A percentile compares a stretch with the other conserved stretches of the same genome.
Conservation (phyloP, 2,888 invertebrate species). For the Pterostichus madidus region DNA sequence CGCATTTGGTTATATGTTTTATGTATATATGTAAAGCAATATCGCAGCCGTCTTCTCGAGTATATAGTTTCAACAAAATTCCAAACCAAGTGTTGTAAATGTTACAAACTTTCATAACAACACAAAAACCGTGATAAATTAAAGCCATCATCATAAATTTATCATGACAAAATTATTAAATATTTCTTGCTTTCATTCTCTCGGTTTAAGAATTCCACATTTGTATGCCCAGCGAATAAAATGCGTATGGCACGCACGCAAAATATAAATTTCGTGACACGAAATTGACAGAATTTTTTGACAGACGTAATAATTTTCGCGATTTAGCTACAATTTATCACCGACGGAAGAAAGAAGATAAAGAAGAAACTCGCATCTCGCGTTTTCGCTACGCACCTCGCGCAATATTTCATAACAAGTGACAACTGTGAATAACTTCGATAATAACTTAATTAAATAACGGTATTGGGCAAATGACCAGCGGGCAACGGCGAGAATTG, state of each 20-base stretch:
- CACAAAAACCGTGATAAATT: slow-evolving; percentile 45
- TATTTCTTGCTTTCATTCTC: slow-evolving; percentile 37
- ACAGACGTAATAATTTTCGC: slow-evolving; percentile 51
- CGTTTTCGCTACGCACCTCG: neutral
- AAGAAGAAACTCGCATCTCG: neutral
- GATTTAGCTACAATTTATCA: slow-evolving; percentile 52
- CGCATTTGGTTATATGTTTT: slow-evolving; percentile 33
- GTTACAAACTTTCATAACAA: slow-evolving; percentile 46
- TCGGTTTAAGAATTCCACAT: slow-evolving; percentile 34
- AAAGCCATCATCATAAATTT: slow-evolving; percentile 45
- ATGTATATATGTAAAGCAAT: slow-evolving; percentile 41
- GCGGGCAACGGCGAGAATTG: slow-evolving; percentile 47
- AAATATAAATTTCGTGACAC: slow-evolving; percentile 49
- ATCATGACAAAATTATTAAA: slow-evolving; percentile 44
- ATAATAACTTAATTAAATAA: slow-evolving; percentile 60
- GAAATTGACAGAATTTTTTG: slow-evolving; percentile 51
- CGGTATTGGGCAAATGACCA: slow-evolving; percentile 57
- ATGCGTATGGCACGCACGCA: slow-evolving; percentile 13
- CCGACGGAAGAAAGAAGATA: slow-evolving; percentile 14
- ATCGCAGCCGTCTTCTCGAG: neutral
- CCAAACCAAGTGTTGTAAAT: slow-evolving; percentile 8
- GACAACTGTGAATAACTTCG: slow-evolving; percentile 52
- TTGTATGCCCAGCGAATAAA: slow-evolving; percentile 32
- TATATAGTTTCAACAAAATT: slow-evolving; percentile 34
- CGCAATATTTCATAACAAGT: slow-evolving; percentile 43